Base-by-base conservation (phyloP, 37 sponge, comb jelly and placozoan species). In the Hormiphora californensis region DNA sequence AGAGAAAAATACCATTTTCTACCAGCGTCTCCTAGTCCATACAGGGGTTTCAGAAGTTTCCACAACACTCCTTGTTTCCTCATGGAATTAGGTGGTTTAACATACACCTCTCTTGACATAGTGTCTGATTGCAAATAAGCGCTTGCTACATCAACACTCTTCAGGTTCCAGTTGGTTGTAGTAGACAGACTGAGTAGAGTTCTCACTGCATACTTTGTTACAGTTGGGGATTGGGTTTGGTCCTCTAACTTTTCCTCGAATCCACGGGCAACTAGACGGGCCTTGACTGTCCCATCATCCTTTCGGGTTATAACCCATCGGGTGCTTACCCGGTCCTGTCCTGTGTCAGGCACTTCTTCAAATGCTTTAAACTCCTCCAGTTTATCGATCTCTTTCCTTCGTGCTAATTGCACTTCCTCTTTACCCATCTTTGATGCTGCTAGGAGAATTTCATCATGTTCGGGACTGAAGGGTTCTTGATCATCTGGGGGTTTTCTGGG, bases 1-100 rank as follows among this genome's bases (percentile, higher is more conserved):
- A n/a, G n/a, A n/a, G n/a, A n/a, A n/a, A n/a, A n/a, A 32, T 67
- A 67, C 68, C 68, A 67, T 67, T 19, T 67, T 67, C 68, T 67
- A 7, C 39, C 68, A 4, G 19, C 8, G 35, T 67, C 68, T 3
- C 68, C 68, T 2, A 67, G 68, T 67, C 68, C 68, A 67, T 67
- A 67, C 35, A 67, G 36, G 2, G 68, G 68, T 32, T 67, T 67
- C 4, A 4, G 8, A 7, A 67, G 68, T 67, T 67, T 67, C 68
- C 68, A 67, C 4, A 67, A 36, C 21, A 67, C 35, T 4, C 68
- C 68, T 67, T 19, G 17, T 32, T 67, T 67, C 35, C 68, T 67
- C 39, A 67, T 67, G 68, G 31, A 36, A 32, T 7, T 5, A 19
- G 68, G 68, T 67, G 68, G 68, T 67, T 67, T 67, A 19, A 67